Percentiles rank a stretch among this genome's conserved stretches.
Evolutionary conservation across 2,888 invertebrate species (phyloP).

Genomic region (Drosophila eohydei): DNA sequence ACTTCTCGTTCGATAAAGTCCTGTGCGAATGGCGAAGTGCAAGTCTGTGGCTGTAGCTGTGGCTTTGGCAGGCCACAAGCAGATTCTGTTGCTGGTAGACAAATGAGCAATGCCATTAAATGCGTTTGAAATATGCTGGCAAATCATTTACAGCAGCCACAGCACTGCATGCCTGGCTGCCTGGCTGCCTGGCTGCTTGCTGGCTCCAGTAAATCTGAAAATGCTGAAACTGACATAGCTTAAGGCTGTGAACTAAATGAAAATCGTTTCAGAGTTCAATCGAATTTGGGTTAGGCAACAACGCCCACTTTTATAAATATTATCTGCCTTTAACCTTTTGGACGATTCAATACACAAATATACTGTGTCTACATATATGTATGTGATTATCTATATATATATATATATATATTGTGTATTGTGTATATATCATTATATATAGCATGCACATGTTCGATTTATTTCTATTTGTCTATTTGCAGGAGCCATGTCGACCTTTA

Average conservation of each 20-base stretch:
- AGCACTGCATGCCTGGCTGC: conserved; percentile 9
- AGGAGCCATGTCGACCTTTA: neutral
- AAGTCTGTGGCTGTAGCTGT: conserved; percentile 32
- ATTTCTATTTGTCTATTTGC: too few species aligned
- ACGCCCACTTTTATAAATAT: conserved; percentile 18
- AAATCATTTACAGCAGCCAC: conserved; percentile 63
- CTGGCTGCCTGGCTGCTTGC: conserved; percentile 10
- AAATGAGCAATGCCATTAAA: conserved; percentile 73
- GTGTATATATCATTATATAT: too few species aligned
- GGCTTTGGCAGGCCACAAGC: conserved; percentile 39
- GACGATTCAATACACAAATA: neutral
- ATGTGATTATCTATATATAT: neutral
- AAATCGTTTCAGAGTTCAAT: conserved; percentile 22
- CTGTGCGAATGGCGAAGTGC: conserved; percentile 29
- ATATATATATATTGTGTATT: too few species aligned
- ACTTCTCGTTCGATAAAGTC: conserved; percentile 24
- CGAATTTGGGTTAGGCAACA: conserved; percentile 11
- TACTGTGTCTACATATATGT: neutral
- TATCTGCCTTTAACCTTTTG: conserved; percentile 16
- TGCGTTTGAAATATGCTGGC: conserved; percentile 72
- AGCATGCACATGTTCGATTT: too few species aligned
- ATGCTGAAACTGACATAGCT: conserved; percentile 42
- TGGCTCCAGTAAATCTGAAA: conserved; percentile 59
- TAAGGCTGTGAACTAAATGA: conserved; percentile 41
- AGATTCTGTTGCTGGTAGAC: conserved; percentile 60